Evolutionary conservation across 2,797 vertebrate species (phyloP).

Genomic region (Catharus ustulatus): DNA sequence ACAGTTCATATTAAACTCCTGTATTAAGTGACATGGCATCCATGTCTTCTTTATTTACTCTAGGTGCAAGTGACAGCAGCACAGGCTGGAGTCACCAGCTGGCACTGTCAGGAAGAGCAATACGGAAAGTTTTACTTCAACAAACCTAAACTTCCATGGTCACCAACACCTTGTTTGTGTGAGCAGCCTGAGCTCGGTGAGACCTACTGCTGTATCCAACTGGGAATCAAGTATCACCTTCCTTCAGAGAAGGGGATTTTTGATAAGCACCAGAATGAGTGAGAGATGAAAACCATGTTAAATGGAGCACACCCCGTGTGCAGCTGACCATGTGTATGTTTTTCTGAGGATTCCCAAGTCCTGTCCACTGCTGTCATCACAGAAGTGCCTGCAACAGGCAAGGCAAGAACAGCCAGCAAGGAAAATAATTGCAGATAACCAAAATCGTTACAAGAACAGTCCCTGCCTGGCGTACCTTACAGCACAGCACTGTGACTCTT

Average conservation of each 20-base stretch:
- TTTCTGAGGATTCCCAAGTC: neutral
- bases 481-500: neutral
- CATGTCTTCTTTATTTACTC: neutral
- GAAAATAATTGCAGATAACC: neutral
- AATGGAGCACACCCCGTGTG: neutral
- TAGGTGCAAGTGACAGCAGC: neutral
- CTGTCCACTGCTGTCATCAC: neutral
- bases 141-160: neutral
- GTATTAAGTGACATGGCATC: neutral
- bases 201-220: neutral
- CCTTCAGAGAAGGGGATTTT: neutral
- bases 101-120: neutral
- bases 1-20: conserved; percentile 9
- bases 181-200: neutral
- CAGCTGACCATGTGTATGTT: fast-evolving
- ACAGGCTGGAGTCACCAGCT: neutral
- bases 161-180: neutral
- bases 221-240: neutral
- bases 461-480: fast-evolving
- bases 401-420: neutral
- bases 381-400: neutral
- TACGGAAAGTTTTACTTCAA: neutral
- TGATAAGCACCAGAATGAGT: neutral
- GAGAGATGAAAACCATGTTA: neutral
- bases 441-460: neutral